phyloP scores from a whole-genome alignment of 2,888 invertebrate species.

The Chrysopilus asiliformis region DNA sequence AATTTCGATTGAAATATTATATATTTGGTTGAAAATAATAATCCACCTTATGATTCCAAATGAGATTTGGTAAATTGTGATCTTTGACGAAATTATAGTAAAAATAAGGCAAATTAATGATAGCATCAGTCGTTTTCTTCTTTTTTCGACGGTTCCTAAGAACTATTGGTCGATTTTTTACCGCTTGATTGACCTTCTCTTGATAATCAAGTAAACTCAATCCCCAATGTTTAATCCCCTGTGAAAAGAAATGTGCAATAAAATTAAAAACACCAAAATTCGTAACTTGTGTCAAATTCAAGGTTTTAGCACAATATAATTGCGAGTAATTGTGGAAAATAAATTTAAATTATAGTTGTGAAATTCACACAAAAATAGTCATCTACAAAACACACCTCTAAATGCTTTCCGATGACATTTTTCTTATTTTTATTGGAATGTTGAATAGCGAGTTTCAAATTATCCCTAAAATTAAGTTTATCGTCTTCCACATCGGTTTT shows the following conservation, averaged over 20 bases:
- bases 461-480: conserved; percentile 70
- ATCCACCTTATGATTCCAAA: conserved; percentile 93
- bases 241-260: neutral
- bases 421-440: conserved; percentile 53
- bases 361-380: neutral
- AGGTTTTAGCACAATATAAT: too few relatives aligned
- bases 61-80: conserved; percentile 89
- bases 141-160: conserved; percentile 69
- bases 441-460: conserved; percentile 85
- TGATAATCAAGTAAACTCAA: conserved; percentile 35
- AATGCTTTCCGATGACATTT: conserved; percentile 69
- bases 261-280: too few relatives aligned
- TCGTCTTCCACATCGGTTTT: conserved; percentile 56
- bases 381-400: conserved; percentile 43
- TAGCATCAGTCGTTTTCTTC: conserved; percentile 29
- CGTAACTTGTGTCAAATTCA: too few relatives aligned
- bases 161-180: conserved; percentile 69
- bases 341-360: neutral
- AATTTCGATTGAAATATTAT: conserved; percentile 1
- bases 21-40: conserved; percentile 6
- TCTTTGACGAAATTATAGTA: conserved; percentile 91
- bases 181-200: conserved; percentile 29
- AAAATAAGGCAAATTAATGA: conserved; percentile 56
- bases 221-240: conserved; percentile 52
- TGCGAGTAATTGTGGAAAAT: neutral